Conservation (phyloP, 2,113 vertebrate species). For the Fregetta grallaria region DNA sequence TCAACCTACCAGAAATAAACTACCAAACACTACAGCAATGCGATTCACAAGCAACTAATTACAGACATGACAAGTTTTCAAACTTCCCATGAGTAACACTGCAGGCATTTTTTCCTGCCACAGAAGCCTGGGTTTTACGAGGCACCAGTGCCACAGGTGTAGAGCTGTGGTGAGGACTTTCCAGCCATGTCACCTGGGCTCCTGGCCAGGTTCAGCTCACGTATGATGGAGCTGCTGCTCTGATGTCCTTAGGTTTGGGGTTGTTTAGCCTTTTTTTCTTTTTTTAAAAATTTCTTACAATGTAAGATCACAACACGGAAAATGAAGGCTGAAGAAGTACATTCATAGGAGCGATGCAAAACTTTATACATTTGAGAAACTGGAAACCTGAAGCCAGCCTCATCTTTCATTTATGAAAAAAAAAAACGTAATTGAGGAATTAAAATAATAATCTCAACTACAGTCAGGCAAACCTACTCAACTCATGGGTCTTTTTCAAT, state of each 20-base stretch:
- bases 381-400: neutral
- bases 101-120: slow-evolving; percentile 3
- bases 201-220: neutral
- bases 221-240: neutral
- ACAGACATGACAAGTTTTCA: slow-evolving; percentile 51
- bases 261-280: neutral
- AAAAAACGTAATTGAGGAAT: neutral
- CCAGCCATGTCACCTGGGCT: neutral
- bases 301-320: neutral
- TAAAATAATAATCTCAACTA: neutral
- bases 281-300: neutral
- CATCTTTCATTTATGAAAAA: neutral
- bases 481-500: neutral
- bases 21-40: neutral
- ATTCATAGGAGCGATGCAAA: neutral
- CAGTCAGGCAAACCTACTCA: neutral
- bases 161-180: neutral
- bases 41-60: slow-evolving; percentile 55
- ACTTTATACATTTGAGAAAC: neutral
- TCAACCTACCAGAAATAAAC: slow-evolving; percentile 55
- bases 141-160: neutral
- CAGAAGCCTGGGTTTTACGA: slow-evolving; percentile 43
- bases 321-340: neutral
- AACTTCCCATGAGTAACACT: slow-evolving; percentile 4
- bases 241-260: neutral